A percentile compares a stretch with the other conserved stretches of the same genome.
Evolutionary conservation across 2,797 vertebrate species (phyloP).

Genomic region (Acanthiza pusilla): DNA sequence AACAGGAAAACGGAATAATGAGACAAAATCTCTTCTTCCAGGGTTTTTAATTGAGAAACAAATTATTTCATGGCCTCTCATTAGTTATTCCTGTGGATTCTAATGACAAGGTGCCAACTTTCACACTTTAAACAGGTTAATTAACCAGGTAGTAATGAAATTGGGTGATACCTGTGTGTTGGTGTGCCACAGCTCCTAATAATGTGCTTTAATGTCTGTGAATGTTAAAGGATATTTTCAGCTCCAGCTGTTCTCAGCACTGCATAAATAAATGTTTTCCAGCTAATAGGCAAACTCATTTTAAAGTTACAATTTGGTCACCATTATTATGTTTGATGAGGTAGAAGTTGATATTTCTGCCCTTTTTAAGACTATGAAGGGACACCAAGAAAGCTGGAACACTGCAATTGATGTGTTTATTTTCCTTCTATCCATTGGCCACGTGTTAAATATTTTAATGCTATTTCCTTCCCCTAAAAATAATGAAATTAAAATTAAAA

Average conservation of each 20-base stretch:
- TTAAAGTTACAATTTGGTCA: constrained; percentile 30
- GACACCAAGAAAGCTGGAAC: neutral
- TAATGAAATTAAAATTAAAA: too few species aligned
- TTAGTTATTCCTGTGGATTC: constrained; percentile 76
- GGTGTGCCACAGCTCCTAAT: constrained; percentile 66
- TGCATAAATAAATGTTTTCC: constrained; percentile 66
- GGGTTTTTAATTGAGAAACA: constrained; percentile 78
- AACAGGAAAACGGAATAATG: constrained; percentile 77
- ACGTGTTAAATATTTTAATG: neutral
- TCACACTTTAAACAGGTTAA: constrained; percentile 83
- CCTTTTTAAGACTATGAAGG: neutral
- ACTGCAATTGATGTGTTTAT: neutral
- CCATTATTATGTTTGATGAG: neutral
- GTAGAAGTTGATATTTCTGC: neutral
- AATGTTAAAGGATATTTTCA: constrained; percentile 61
- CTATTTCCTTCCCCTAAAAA: neutral
- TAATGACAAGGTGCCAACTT: constrained; percentile 80
- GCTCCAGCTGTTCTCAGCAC: constrained; percentile 54
- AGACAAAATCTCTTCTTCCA: constrained; percentile 71
- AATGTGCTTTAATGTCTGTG: constrained; percentile 71
- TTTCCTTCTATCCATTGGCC: neutral
- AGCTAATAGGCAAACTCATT: constrained; percentile 47
- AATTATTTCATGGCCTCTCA: constrained; percentile 79
- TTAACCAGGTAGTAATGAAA: constrained; percentile 82
- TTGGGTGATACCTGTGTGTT: constrained; percentile 79